Evolutionary conservation across 2,113 vertebrate species (phyloP).

Genomic region (Clarias macrocephalus): DNA sequence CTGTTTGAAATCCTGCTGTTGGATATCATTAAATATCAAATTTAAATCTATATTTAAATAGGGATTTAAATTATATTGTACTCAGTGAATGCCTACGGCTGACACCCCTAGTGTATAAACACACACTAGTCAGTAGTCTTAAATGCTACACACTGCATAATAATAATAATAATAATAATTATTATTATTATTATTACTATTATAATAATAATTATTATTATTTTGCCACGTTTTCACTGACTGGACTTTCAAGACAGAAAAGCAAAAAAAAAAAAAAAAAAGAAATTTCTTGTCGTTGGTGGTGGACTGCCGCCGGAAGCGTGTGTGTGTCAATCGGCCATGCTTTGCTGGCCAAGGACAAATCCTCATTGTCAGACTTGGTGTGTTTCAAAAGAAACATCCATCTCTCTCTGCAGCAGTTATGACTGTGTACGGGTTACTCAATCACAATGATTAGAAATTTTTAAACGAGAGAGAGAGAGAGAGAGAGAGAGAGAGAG

Average conservation of each 20-base stretch:
- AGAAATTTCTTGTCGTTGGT: slow-evolving; percentile 55
- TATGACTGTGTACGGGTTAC: slow-evolving; percentile 65
- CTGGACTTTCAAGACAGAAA: slow-evolving; percentile 34
- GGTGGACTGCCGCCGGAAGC: slow-evolving; percentile 63
- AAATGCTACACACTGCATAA: background rate
- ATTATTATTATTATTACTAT: background rate
- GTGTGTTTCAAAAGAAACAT: slow-evolving; percentile 79
- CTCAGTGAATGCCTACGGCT: background rate
- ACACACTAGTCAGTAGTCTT: background rate
- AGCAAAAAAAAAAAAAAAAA: slow-evolving; percentile 37
- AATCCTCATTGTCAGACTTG: slow-evolving; percentile 71
- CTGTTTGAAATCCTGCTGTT: too few relatives aligned
- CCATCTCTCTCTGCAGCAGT: slow-evolving; percentile 82
- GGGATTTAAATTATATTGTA: background rate
- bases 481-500: too few relatives aligned
- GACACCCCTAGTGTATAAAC: background rate
- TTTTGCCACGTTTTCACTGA: background rate
- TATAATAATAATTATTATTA: background rate
- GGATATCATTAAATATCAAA: background rate
- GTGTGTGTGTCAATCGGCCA: slow-evolving; percentile 72
- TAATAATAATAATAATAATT: background rate
- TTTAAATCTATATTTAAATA: background rate
- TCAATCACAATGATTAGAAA: slow-evolving; percentile 38
- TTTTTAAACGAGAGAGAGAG: too few relatives aligned
- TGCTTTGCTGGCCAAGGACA: slow-evolving; percentile 72